Conservation (phyloP, 35 echinoderm and acorn worm genomes). For the Heliocidaris tuberculata region DNA sequence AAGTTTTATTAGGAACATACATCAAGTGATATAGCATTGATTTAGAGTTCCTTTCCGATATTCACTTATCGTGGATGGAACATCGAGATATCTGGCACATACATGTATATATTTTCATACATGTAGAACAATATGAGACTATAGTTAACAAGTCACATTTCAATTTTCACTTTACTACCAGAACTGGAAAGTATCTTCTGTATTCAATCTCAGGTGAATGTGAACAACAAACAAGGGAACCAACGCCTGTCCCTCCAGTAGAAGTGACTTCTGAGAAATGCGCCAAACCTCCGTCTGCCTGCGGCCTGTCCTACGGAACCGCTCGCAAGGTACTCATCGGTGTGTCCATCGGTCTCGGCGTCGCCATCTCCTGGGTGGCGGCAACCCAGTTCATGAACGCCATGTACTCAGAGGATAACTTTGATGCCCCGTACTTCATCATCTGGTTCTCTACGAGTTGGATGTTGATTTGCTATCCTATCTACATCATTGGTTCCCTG, state of each 20-base stretch:
- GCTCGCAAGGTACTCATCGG: constrained; percentile 73
- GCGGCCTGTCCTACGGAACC: background rate
- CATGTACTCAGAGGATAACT: constrained; percentile 74
- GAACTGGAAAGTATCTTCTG: background rate
- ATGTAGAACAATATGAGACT: no score
- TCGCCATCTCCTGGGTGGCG: constrained; percentile 90
- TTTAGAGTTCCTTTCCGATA: no score
- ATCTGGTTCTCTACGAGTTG: constrained; percentile 93
- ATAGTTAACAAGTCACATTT: no score
- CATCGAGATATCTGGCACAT: no score
- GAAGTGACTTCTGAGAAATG: background rate
- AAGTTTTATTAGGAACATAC: no score
- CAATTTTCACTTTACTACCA: no score
- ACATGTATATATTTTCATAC: no score
- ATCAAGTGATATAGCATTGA: no score
- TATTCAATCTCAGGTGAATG: background rate
- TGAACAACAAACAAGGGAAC: background rate
- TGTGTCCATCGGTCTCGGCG: constrained; percentile 76
- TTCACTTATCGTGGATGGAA: no score
- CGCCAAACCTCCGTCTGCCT: background rate
- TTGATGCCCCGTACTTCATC: constrained; percentile 86
- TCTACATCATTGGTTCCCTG: constrained; percentile 71
- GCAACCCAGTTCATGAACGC: constrained; percentile 85
- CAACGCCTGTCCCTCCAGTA: background rate
- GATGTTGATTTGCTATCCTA: constrained; percentile 92